Conservation (phyloP, 2,888 invertebrate species). For the Leptura quadrifasciata region DNA sequence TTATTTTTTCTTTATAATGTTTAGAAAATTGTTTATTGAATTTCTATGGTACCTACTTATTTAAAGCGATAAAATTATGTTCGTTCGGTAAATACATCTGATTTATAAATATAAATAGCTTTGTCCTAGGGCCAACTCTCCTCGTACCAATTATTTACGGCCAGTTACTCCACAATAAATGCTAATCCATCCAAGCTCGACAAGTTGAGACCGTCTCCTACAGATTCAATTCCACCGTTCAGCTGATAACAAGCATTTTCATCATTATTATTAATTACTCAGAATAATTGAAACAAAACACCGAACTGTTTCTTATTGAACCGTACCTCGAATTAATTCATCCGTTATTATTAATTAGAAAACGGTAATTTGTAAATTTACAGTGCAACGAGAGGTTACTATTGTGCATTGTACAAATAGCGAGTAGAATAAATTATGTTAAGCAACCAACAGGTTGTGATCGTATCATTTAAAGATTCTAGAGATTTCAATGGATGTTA, state of each 20-base stretch:
- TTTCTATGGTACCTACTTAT: neutral
- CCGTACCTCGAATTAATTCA: constrained; percentile 32
- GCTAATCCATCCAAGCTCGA: constrained; percentile 3
- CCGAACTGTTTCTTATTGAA: constrained; percentile 29
- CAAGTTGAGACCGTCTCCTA: neutral
- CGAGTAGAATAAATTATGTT: constrained; percentile 14
- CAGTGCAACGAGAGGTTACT: constrained; percentile 23
- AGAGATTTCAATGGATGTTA: neutral
- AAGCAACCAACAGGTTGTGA: constrained; percentile 6
- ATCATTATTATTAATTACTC: constrained; percentile 3
- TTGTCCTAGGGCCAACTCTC: neutral
- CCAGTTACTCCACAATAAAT: neutral
- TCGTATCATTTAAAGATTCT: neutral
- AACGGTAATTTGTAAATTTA: constrained; percentile 34
- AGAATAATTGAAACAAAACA: constrained; percentile 27
- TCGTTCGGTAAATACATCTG: neutral
- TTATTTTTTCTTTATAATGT: too few species aligned
- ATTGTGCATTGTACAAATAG: constrained; percentile 29
- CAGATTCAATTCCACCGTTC: constrained; percentile 3
- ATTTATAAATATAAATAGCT: constrained; percentile 5
- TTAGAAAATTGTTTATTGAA: neutral
- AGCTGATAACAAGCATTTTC: neutral
- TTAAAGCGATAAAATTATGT: neutral
- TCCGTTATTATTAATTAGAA: constrained; percentile 39
- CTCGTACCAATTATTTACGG: neutral